A percentile compares a stretch with the other conserved stretches of the same genome.
Evolutionary conservation across 1,140 invertebrate genomes (phyloP).

Genomic region (Listronotus oregonensis): DNA sequence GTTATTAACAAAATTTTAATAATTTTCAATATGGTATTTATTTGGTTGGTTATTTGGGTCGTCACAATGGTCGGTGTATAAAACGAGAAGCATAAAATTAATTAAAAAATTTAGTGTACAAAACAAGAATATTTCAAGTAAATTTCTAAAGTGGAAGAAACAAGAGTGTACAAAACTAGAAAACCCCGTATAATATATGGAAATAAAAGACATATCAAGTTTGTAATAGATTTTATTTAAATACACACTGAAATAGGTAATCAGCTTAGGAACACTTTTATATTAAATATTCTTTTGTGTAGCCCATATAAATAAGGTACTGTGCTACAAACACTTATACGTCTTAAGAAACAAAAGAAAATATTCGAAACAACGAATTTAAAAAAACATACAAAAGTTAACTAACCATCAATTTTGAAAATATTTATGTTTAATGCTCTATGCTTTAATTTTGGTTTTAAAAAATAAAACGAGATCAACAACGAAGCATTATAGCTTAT

Average conservation of each 20-base stretch:
- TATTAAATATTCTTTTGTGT: constrained; percentile 46
- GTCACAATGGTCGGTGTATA: no score
- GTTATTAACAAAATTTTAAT: no score
- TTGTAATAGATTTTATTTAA: constrained; percentile 55
- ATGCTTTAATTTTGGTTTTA: background rate
- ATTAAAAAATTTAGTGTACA: no score
- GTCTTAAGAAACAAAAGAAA: constrained; percentile 51
- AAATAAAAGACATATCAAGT: constrained; percentile 31
- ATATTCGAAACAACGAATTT: constrained; percentile 54
- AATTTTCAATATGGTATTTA: no score
- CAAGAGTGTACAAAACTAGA: no score
- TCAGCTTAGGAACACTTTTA: constrained; percentile 53
- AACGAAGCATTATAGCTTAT: constrained; percentile 1
- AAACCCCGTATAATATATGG: background rate
- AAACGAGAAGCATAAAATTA: no score
- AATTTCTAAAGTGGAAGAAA: no score
- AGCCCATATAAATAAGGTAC: constrained; percentile 46
- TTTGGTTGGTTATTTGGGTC: no score
- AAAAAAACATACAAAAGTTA: constrained; percentile 41
- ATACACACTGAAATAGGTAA: constrained; percentile 55
- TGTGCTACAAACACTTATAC: constrained; percentile 52
- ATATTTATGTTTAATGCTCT: constrained; percentile 1
- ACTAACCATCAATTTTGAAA: constrained; percentile 3
- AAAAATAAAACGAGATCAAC: constrained; percentile 18
- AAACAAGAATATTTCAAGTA: no score